Conservation (phyloP, 2,113 vertebrate genomes). For the Amblyornis subalaris region DNA sequence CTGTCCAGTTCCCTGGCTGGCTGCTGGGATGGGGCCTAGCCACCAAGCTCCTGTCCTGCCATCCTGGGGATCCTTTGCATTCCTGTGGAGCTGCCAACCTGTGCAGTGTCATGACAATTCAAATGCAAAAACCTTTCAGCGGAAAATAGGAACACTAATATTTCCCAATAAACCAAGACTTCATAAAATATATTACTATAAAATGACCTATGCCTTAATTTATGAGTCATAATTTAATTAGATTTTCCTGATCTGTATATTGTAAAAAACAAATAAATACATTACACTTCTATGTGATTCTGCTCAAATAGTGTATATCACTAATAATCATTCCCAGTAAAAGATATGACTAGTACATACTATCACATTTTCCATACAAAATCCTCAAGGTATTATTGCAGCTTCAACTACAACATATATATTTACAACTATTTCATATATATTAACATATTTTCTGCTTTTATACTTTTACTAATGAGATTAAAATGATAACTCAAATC, state of each 20-base stretch:
- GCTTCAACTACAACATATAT: not conserved
- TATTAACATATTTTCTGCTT: not conserved
- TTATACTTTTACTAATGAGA: not conserved
- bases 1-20: not conserved
- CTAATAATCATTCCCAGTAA: not conserved
- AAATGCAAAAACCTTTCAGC: not conserved
- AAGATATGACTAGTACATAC: not conserved
- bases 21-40: not conserved
- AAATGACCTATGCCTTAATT: not conserved
- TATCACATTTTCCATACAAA: not conserved
- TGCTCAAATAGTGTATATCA: not conserved
- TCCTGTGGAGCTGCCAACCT: not conserved
- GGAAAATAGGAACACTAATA: not conserved
- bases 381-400: not conserved
- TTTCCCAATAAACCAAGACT: not conserved
- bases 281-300: not conserved
- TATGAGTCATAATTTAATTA: not conserved
- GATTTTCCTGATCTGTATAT: not conserved
- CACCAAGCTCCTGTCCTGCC: not conserved
- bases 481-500: not conserved
- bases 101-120: not conserved
- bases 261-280: not conserved
- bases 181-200: not conserved
- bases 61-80: fast-evolving
- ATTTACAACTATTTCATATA: not conserved